Percentiles rank a stretch among this genome's conserved stretches.
Conservation (phyloP, 2,888 invertebrate species). For the Ganaspis brasiliensis region DNA sequence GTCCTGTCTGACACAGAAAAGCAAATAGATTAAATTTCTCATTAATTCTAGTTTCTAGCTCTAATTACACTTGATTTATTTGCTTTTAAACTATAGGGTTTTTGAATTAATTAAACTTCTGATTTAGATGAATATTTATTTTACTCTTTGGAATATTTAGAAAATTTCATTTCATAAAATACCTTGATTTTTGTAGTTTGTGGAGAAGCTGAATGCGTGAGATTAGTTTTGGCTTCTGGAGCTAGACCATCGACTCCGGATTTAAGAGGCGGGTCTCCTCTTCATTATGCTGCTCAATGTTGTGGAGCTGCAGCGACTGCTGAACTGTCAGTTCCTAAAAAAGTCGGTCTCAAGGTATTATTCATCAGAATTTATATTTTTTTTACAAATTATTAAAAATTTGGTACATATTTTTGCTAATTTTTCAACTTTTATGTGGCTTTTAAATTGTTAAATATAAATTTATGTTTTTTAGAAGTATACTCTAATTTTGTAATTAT, state of each 20-base stretch:
- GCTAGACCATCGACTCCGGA: conserved; percentile 95
- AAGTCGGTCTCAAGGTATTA: conserved; percentile 85
- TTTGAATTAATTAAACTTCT: neutral
- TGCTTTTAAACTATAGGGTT: neutral
- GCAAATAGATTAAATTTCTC: neutral
- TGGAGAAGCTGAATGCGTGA: conserved; percentile 94
- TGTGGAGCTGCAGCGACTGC: conserved; percentile 89
- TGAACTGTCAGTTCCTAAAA: conserved; percentile 78
- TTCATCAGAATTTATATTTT: too few relatives aligned
- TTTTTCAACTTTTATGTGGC: neutral
- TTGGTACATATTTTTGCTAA: neutral
- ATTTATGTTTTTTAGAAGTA: too few relatives aligned
- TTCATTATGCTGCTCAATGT: conserved; percentile 99
- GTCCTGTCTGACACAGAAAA: conserved; percentile 56
- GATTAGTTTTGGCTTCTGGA: conserved; percentile 91
- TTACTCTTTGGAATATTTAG: too few relatives aligned
- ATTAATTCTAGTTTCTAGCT: neutral
- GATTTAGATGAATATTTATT: neutral
- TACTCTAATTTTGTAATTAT: too few relatives aligned
- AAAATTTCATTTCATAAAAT: too few relatives aligned
- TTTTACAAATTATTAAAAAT: neutral
- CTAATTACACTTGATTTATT: too few relatives aligned
- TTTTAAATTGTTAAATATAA: too few relatives aligned
- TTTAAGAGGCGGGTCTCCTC: conserved; percentile 95
- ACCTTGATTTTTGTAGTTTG: conserved; percentile 90